These are phyloP conservation scores for Heterodera filipjevi DNA, from an alignment of 2,888 invertebrate species.

Conservation along the genomic window DNA sequence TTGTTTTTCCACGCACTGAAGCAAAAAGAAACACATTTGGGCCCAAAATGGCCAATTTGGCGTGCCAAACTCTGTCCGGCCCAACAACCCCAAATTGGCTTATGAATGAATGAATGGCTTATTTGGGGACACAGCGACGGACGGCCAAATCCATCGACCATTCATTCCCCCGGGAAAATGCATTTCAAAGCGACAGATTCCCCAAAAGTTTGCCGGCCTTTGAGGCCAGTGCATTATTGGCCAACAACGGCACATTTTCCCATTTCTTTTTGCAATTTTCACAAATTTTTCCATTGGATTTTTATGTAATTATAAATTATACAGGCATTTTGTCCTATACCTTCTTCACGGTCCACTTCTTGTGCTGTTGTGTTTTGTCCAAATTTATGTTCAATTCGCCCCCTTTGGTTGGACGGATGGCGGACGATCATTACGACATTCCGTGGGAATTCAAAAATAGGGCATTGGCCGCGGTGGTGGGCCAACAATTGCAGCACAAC, in stretches of 20 bases:
- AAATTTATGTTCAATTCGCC: background rate
- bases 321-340: background rate
- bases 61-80: background rate
- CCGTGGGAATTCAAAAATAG: conserved; percentile 60
- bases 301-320: background rate
- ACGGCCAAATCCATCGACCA: conserved; percentile 7
- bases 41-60: background rate
- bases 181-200: conserved; percentile 1
- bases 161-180: conserved; percentile 10
- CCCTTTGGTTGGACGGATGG: background rate
- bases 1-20: background rate
- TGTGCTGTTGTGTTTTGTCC: background rate
- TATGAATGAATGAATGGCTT: conserved; percentile 18
- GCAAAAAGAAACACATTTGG: background rate
- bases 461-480: conserved; percentile 35
- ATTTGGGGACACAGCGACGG: conserved; percentile 4
- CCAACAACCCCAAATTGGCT: conserved; percentile 16
- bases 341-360: too few relatives aligned
- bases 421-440: conserved; percentile 57
- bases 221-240: conserved; percentile 2
- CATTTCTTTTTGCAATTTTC: background rate
- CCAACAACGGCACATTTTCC: background rate
- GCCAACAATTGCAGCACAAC: conserved; percentile 28
- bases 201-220: background rate
- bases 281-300: background rate